Evolutionary conservation across 2,797 vertebrate species (phyloP).

Genomic region (Bradypodion ventrale): DNA sequence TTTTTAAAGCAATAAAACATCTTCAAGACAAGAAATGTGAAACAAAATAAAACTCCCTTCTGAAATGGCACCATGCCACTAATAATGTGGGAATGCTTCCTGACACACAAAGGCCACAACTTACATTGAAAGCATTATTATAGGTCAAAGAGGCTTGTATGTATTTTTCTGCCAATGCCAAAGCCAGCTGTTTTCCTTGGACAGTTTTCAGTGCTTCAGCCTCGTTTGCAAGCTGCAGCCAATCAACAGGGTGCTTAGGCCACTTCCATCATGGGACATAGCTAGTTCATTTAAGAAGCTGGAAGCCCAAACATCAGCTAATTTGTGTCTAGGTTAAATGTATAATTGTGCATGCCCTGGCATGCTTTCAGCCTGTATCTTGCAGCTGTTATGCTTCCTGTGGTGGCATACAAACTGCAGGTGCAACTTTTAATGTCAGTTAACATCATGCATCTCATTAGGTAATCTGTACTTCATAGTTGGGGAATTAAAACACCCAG

Average conservation of each 20-base stretch:
- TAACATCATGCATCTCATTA: background rate
- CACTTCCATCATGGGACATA: slow-evolving; percentile 51
- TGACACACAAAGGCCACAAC: slow-evolving; percentile 45
- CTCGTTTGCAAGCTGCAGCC: slow-evolving; percentile 63
- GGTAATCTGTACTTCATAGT: background rate
- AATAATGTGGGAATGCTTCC: slow-evolving; percentile 49
- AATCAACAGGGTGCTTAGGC: slow-evolving; percentile 45
- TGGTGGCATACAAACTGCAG: slow-evolving; percentile 18
- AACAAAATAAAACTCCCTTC: slow-evolving; percentile 37
- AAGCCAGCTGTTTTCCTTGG: slow-evolving; percentile 67
- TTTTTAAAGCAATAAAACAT: slow-evolving; percentile 54
- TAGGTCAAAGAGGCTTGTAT: slow-evolving; percentile 61
- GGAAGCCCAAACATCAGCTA: slow-evolving; percentile 65
- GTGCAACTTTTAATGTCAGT: accelerated
- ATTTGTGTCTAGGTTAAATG: slow-evolving; percentile 46
- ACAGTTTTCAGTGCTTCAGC: background rate
- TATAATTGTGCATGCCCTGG: slow-evolving; percentile 34
- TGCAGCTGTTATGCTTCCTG: slow-evolving; percentile 65
- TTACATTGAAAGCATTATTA: slow-evolving; percentile 55
- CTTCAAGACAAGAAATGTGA: slow-evolving; percentile 48
- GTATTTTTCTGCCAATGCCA: slow-evolving; percentile 47
- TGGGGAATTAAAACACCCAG: background rate
- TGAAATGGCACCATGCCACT: slow-evolving; percentile 42
- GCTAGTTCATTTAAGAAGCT: slow-evolving; percentile 26
- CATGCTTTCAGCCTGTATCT: slow-evolving; percentile 36